Conservation (phyloP, 2,888 invertebrate species). For the Meiosimyza platycephala region DNA sequence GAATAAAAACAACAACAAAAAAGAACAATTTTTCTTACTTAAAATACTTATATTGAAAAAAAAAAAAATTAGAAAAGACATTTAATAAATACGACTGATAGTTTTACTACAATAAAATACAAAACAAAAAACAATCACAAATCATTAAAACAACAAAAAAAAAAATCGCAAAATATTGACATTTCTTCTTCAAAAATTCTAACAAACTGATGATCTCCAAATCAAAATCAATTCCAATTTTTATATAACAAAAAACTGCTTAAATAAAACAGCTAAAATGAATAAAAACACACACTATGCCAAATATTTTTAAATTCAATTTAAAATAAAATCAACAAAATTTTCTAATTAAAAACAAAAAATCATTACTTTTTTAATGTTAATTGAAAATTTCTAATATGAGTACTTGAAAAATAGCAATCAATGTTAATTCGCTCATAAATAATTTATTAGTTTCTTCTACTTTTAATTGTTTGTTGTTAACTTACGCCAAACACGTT, state of each 20-base stretch:
- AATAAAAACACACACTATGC: conserved; percentile 21
- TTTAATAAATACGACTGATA: conserved; percentile 47
- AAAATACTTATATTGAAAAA: conserved; percentile 6
- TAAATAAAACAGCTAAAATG: conserved; percentile 18
- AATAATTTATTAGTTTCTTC: neutral
- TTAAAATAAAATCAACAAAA: conserved; percentile 15
- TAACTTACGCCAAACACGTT: neutral
- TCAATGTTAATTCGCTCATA: neutral
- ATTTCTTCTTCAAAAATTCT: conserved; percentile 36
- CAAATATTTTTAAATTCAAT: conserved; percentile 25
- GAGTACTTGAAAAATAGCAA: neutral
- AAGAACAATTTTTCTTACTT: neutral
- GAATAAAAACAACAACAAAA: neutral
- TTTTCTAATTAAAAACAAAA: neutral
- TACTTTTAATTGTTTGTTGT: no score
- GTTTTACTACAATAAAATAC: conserved; percentile 39
- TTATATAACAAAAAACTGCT: conserved; percentile 24
- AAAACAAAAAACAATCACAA: conserved; percentile 18
- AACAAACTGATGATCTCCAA: conserved; percentile 41
- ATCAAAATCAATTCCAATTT: conserved; percentile 40
- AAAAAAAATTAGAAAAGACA: conserved; percentile 13
- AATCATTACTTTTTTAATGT: conserved; percentile 13
- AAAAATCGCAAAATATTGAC: conserved; percentile 39
- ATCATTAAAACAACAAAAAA: conserved; percentile 3
- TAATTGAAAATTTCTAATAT: neutral